Percentiles rank a stretch among this genome's conserved stretches.
These are phyloP conservation scores for Drosophila kanapiae DNA, from an alignment of 1,140 invertebrate genomes.

Conservation along the genomic window DNA sequence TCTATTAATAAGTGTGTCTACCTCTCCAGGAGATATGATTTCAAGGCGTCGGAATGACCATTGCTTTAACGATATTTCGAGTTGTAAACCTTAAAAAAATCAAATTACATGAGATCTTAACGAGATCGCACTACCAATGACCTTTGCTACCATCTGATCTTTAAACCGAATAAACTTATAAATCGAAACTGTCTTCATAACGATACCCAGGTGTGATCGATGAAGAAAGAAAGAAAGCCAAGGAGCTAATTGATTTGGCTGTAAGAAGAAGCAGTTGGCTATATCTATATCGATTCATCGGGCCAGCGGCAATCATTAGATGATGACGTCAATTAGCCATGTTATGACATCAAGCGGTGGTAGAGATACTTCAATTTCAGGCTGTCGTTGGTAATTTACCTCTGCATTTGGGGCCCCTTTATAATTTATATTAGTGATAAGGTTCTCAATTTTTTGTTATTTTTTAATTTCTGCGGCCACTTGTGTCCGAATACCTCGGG, in stretches of 20 bases:
- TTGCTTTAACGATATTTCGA: not conserved
- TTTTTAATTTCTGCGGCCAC: slow-evolving; percentile 45
- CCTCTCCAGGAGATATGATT: not conserved
- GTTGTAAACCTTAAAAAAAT: not conserved
- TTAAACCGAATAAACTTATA: not conserved
- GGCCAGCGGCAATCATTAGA: slow-evolving; percentile 14
- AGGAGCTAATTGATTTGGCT: slow-evolving; percentile 2
- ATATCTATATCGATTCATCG: slow-evolving; percentile 22
- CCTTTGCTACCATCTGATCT: slow-evolving; percentile 2
- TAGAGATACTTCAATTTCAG: slow-evolving; percentile 43
- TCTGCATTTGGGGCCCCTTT: slow-evolving; percentile 12
- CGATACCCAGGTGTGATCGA: not conserved
- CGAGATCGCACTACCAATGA: not conserved
- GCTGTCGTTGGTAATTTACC: slow-evolving; percentile 45
- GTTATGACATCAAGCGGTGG: slow-evolving; percentile 64
- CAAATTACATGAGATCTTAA: not conserved
- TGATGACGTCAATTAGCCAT: slow-evolving; percentile 65
- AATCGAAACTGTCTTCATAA: slow-evolving; percentile 4
- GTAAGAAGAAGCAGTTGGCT: not conserved
- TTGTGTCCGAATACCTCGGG: slow-evolving; percentile 12
- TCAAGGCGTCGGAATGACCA: not conserved
- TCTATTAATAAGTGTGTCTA: not conserved
- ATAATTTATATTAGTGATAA: slow-evolving; percentile 75
- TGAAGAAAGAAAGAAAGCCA: slow-evolving; percentile 5
- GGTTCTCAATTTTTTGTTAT: not conserved